phyloP scores from a whole-genome alignment of 37 sponge, comb jelly and placozoan species.

The Amphimedon queenslandica region DNA sequence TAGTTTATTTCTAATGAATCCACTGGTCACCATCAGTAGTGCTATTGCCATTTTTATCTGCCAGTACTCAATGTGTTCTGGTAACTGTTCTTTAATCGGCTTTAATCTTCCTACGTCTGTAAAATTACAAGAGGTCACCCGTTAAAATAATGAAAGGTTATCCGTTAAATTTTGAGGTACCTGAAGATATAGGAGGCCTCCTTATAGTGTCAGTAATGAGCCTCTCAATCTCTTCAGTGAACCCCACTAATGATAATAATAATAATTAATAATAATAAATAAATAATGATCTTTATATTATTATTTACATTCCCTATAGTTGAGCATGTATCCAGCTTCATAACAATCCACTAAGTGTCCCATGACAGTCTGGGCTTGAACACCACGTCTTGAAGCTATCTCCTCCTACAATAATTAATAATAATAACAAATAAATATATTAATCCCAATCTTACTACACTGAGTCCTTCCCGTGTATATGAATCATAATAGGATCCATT shows the following conservation, averaged over 20 bases:
- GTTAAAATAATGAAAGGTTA: too few species aligned
- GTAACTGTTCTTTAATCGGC: slow-evolving; percentile 32
- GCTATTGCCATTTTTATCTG: slow-evolving; percentile 40
- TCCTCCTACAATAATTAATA: slow-evolving; percentile 32
- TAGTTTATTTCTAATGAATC: slow-evolving; percentile 30
- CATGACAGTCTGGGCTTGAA: slow-evolving; percentile 10
- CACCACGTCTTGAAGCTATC: slow-evolving; percentile 6
- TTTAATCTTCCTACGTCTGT: slow-evolving; percentile 27
- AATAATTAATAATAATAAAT: neutral
- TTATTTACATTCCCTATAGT: slow-evolving; percentile 43
- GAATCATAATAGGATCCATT: too few species aligned
- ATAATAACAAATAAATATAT: too few species aligned
- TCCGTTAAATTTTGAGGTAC: too few species aligned
- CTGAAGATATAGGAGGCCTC: slow-evolving; percentile 38
- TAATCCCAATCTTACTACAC: too few species aligned
- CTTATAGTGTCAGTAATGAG: slow-evolving; percentile 25
- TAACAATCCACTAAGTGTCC: slow-evolving; percentile 25
- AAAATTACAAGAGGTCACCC: neutral
- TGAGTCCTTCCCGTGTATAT: too few species aligned
- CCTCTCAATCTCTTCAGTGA: slow-evolving; percentile 27
- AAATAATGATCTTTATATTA: neutral
- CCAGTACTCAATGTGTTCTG: slow-evolving; percentile 18
- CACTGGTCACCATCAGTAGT: slow-evolving; percentile 29
- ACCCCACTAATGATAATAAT: slow-evolving; percentile 18
- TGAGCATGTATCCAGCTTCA: slow-evolving; percentile 41